Percentiles rank a stretch among this genome's conserved stretches.
These are phyloP conservation scores for Hemichromis elongatus DNA, from an alignment of 2,113 vertebrate species.

Conservation along the genomic window DNA sequence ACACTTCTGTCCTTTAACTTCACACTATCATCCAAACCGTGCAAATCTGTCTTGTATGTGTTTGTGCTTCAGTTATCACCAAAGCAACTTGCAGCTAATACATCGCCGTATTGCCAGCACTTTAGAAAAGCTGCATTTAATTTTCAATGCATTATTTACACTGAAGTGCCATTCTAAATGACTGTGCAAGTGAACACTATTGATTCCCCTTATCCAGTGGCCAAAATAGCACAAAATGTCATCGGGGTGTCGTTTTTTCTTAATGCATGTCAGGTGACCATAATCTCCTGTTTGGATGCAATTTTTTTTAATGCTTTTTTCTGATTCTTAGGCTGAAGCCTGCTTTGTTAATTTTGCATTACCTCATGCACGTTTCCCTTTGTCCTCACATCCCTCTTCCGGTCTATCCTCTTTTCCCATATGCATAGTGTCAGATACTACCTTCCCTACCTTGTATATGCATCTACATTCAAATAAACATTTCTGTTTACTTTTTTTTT, in stretches of 20 bases:
- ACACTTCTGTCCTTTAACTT: neutral
- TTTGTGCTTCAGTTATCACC: neutral
- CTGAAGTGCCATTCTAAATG: neutral
- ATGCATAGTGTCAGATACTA: neutral
- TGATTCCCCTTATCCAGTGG: neutral
- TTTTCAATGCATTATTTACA: slow-evolving; percentile 13
- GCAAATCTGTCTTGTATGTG: neutral
- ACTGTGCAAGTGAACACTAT: neutral
- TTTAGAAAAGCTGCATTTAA: neutral
- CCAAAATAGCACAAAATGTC: neutral
- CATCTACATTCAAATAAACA: neutral
- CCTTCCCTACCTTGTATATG: neutral
- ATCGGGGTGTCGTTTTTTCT: neutral
- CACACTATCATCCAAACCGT: neutral
- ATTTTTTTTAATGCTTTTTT: too few species aligned
- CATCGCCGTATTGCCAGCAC: neutral
- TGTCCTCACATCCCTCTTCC: neutral
- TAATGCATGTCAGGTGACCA: neutral
- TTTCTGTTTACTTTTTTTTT: neutral
- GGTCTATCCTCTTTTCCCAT: neutral
- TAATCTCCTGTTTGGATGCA: neutral
- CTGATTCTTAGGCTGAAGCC: neutral
- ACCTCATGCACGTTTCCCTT: neutral
- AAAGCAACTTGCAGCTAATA: neutral
- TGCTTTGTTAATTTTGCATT: neutral